A percentile compares a stretch with the other conserved stretches of the same genome.
Conservation (phyloP, 2,888 invertebrate species). For the Apamea monoglypha region DNA sequence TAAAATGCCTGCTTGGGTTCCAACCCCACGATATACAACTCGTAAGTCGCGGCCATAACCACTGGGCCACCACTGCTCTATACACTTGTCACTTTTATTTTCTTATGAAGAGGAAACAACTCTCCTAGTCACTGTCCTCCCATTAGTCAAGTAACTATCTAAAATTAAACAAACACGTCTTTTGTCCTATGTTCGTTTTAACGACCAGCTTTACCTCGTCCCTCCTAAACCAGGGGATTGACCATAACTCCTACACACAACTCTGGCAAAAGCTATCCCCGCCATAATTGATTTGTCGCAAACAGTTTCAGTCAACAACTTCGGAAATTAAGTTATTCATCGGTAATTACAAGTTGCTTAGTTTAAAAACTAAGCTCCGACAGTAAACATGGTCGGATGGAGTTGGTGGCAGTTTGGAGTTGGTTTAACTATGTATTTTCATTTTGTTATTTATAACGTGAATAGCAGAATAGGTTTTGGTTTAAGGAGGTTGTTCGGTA, state of each 20-base stretch:
- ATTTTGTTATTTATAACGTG: constrained; percentile 21
- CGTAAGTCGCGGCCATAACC: too few species aligned
- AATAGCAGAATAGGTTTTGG: constrained; percentile 8
- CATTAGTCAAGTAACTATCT: constrained; percentile 33
- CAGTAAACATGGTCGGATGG: constrained; percentile 1
- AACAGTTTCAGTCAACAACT: constrained; percentile 55
- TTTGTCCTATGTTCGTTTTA: constrained; percentile 72
- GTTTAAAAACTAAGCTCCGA: constrained; percentile 36
- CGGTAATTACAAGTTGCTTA: constrained; percentile 57
- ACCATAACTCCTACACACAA: constrained; percentile 67
- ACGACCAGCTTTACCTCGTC: constrained; percentile 70
- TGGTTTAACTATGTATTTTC: constrained; percentile 7
- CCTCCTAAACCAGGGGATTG: constrained; percentile 66
- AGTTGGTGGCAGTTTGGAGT: constrained; percentile 22
- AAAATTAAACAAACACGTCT: constrained; percentile 29
- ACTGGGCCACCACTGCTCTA: not conserved
- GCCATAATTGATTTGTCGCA: constrained; percentile 71
- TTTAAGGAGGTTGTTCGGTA: not conserved
- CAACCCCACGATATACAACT: not conserved
- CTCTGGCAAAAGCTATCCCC: constrained; percentile 64
- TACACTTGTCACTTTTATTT: not conserved
- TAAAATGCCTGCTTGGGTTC: too few species aligned
- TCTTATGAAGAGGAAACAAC: not conserved
- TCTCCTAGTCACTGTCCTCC: constrained; percentile 5
- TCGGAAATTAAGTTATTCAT: constrained; percentile 57